phyloP scores from a whole-genome alignment of 2,797 vertebrate species.

The Delichon dasypus region DNA sequence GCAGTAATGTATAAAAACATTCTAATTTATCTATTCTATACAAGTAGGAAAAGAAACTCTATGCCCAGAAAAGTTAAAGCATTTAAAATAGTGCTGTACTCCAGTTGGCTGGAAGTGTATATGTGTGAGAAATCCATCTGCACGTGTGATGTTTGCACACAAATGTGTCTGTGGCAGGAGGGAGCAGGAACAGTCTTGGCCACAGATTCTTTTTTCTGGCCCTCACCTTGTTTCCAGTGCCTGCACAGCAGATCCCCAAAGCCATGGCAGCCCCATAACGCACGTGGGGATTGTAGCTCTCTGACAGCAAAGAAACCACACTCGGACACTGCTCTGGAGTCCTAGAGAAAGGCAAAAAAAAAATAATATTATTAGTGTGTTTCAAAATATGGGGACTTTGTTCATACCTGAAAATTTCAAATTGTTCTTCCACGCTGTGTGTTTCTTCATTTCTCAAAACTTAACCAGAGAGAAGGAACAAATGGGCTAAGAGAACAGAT shows the following conservation, averaged over 20 bases:
- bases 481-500: neutral
- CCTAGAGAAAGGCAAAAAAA: constrained; percentile 71
- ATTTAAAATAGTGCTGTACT: neutral
- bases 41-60: neutral
- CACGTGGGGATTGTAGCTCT: constrained; percentile 99
- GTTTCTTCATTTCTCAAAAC: neutral
- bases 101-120: neutral
- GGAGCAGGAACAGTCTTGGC: neutral
- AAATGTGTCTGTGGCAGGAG: neutral
- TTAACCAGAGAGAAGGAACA: neutral
- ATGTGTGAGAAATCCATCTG: neutral
- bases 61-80: neutral
- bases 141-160: neutral
- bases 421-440: neutral
- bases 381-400: neutral
- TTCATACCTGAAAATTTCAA: neutral
- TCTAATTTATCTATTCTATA: neutral
- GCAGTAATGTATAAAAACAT: neutral
- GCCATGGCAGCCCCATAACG: constrained; percentile 98
- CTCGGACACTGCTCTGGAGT: constrained; percentile 99
- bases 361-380: neutral
- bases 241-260: constrained; percentile 98
- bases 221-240: constrained; percentile 95
- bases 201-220: neutral
- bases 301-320: constrained; percentile 95